Evolutionary conservation across 2,888 invertebrate species (phyloP).

Genomic region (Eristalinus sepulchralis): DNA sequence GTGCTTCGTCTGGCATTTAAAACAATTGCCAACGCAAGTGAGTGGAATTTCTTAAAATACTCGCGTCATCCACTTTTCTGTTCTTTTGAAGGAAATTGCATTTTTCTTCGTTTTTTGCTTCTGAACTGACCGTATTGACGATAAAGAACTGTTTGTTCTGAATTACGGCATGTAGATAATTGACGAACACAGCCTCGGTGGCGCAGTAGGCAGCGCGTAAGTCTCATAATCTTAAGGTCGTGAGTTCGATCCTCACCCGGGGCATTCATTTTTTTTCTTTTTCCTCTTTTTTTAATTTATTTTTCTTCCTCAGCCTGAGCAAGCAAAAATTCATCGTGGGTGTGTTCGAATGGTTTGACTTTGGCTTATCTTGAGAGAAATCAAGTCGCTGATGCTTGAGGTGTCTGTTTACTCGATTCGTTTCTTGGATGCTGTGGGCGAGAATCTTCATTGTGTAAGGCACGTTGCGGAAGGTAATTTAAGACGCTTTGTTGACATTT

Average conservation of each 20-base stretch:
- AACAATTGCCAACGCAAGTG: not conserved
- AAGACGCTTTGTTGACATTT: not conserved
- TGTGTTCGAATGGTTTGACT: not conserved
- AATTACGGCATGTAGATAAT: not conserved
- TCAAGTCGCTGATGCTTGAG: not conserved
- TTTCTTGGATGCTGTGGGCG: not conserved
- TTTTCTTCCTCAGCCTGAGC: not conserved
- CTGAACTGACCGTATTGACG: not conserved
- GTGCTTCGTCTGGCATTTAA: not conserved
- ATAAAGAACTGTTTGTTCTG: not conserved
- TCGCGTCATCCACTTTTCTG: not conserved
- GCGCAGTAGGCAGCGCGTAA: constrained; percentile 72
- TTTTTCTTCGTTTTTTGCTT: too few relatives aligned
- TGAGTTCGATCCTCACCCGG: constrained; percentile 74
- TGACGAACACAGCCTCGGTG: constrained; percentile 56
- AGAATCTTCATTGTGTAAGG: not conserved
- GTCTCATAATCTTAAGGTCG: constrained; percentile 72
- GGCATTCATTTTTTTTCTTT: constrained; percentile 73
- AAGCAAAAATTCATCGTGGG: not conserved
- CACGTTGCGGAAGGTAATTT: not conserved
- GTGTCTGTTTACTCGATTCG: not conserved
- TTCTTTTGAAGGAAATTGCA: not conserved
- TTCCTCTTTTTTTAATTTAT: not conserved
- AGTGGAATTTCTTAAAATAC: not conserved
- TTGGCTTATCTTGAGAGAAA: not conserved